Base-by-base conservation (phyloP, 1,140 invertebrate genomes). In the Achroia grisella region DNA sequence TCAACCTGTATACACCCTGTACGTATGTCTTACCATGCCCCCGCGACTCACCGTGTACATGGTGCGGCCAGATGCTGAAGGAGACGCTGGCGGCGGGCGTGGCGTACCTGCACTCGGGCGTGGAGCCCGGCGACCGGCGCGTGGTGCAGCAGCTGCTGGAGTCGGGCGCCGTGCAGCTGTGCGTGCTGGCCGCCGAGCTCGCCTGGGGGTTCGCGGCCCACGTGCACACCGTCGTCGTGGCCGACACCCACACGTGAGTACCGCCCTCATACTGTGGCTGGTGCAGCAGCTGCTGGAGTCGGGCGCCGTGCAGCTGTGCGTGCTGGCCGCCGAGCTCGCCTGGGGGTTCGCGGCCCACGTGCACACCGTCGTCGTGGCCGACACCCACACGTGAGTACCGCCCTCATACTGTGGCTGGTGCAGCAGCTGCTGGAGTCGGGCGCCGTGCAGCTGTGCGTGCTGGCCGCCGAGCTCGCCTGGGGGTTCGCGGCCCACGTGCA, bases 351-450 rank as follows among this genome's bases (percentile, higher is more conserved):
- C 92, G 27, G 93, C 98, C 17, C 90, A 91, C 37, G 92, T 95
- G 0, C 95, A 99, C 82, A 89, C 99, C 10, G 97, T 97, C 0
- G 91, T 99, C 17, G 93, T 99, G 10, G 98, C 99, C 92, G 98
- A 99, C 68, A 99, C 98, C 0, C 97, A 99, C 74, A 91, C 61
- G 82, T 86, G 45, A 73, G 73, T 74, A 71, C 6, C 17, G 2
- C 17, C 6, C 2, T 2, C 6, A 2, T 23, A 23, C 17, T 23
- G 2, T 23, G 2, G 2, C 6, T 23, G 17, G 2, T 6, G 6
- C 17, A 23, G 6, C 2, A 6, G 2, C 17, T 2, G 17, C 17
- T 3, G 6, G 6, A 6, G 17, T 23, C 2, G 17, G 97, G 95
- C 2, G 97, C 97, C 0, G 93, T 99, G 36, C 98, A 99, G 86